Percentiles rank a stretch among this genome's conserved stretches.
phyloP scores from a whole-genome alignment of 2,113 vertebrate species.

The Melanerpes aurifrons region DNA sequence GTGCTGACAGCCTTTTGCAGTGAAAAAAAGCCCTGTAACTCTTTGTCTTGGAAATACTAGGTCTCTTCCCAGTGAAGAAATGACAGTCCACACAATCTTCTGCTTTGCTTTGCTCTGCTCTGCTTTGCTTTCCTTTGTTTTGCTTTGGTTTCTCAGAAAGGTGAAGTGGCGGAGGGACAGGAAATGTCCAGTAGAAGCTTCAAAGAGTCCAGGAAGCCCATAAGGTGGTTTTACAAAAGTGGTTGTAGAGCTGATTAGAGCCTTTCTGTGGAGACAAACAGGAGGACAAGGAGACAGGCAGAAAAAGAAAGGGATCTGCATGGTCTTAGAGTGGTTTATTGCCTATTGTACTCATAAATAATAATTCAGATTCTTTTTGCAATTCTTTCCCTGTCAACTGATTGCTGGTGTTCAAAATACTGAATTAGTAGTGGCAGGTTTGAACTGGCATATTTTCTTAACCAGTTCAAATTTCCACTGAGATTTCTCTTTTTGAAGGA shows the following conservation, averaged over 20 bases:
- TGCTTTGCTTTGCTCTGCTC: not conserved
- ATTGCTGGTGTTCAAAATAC: not conserved
- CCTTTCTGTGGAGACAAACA: not conserved
- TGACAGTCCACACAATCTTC: not conserved
- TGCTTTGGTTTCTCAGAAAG: not conserved
- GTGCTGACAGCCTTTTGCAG: not conserved
- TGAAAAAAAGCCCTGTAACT: accelerated
- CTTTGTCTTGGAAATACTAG: not conserved
- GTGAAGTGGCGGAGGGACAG: not conserved
- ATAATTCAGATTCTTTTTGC: not conserved
- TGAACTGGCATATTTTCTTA: not conserved
- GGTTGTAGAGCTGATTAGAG: not conserved
- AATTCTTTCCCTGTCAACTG: not conserved
- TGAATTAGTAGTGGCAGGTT: not conserved
- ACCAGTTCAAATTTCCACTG: not conserved
- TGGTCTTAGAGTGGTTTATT: not conserved
- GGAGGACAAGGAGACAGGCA: not conserved
- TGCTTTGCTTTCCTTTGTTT: not conserved
- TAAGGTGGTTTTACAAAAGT: not conserved
- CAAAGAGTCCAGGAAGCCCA: accelerated
- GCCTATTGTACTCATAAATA: not conserved
- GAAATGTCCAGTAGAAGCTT: not conserved
- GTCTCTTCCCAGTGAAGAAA: not conserved
- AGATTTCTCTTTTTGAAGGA: not conserved
- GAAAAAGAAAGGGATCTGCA: not conserved